A percentile compares a stretch with the other conserved stretches of the same genome.
phyloP scores from a whole-genome alignment of 2,797 vertebrate species.

The Crotalus adamanteus region DNA sequence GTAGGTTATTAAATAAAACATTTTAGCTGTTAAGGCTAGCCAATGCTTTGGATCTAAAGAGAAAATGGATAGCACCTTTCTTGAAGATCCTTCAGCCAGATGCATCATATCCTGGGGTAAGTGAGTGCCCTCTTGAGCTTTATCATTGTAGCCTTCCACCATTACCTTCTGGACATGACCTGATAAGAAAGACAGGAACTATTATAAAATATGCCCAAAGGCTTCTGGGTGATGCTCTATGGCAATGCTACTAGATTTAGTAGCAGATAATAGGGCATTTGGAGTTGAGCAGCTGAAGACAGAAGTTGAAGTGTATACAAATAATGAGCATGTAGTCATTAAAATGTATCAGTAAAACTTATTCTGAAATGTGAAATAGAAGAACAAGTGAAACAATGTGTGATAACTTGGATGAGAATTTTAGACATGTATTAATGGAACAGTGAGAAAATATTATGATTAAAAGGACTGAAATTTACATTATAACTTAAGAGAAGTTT shows the following conservation, averaged over 20 bases:
- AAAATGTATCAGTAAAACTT: neutral
- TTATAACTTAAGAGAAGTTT: neutral
- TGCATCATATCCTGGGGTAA: neutral
- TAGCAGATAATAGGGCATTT: neutral
- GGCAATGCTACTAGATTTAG: neutral
- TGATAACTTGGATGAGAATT: neutral
- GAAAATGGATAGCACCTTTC: neutral
- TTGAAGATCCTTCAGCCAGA: neutral
- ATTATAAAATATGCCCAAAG: neutral
- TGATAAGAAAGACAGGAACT: neutral
- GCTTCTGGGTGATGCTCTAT: neutral
- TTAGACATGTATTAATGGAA: neutral
- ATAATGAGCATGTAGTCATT: neutral
- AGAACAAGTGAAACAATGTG: neutral
- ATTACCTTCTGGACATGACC: neutral
- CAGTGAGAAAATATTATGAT: neutral
- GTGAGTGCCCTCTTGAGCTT: neutral
- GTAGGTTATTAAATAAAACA: neutral
- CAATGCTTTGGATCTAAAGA: neutral
- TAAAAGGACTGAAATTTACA: neutral
- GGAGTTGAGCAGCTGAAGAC: neutral
- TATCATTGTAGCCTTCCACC: neutral
- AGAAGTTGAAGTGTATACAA: neutral
- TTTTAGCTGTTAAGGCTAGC: neutral
- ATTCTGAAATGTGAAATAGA: neutral